Percentiles rank a stretch among this genome's conserved stretches.
These are phyloP conservation scores for Drosophila quasianomalipes DNA, from an alignment of 2,888 invertebrate genomes.

Conservation along the genomic window DNA sequence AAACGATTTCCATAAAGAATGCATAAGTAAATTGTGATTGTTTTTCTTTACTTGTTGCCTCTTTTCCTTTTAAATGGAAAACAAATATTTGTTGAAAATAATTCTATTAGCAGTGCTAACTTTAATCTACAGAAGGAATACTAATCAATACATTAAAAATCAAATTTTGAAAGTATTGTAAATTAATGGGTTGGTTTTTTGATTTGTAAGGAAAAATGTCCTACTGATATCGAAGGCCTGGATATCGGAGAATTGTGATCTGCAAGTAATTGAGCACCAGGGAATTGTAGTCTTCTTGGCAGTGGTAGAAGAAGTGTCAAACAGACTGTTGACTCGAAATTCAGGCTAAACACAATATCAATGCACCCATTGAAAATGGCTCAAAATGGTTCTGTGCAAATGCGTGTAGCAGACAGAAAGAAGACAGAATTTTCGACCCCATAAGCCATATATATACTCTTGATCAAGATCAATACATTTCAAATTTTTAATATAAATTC, in stretches of 20 bases:
- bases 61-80: not conserved
- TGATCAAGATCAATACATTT: not conserved
- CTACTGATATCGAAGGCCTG: not conserved
- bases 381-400: not conserved
- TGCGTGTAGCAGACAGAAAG: not conserved
- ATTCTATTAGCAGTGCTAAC: not conserved
- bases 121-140: not conserved
- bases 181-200: not conserved
- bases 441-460: not conserved
- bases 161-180: not conserved
- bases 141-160: not conserved
- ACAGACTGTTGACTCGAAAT: not conserved
- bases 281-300: not conserved
- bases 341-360: not conserved
- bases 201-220: not conserved
- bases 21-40: fast-evolving
- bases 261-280: not conserved
- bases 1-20: not conserved
- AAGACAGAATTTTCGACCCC: not conserved
- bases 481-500: too few species aligned
- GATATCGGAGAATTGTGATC: not conserved
- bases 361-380: not conserved
- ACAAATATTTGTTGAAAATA: not conserved
- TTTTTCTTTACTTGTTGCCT: not conserved
- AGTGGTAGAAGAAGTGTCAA: not conserved